A percentile compares a stretch with the other conserved stretches of the same genome.
These are phyloP conservation scores for Lepus oiostolus DNA, from an alignment of 2,797 vertebrate species.

Conservation along the genomic window DNA sequence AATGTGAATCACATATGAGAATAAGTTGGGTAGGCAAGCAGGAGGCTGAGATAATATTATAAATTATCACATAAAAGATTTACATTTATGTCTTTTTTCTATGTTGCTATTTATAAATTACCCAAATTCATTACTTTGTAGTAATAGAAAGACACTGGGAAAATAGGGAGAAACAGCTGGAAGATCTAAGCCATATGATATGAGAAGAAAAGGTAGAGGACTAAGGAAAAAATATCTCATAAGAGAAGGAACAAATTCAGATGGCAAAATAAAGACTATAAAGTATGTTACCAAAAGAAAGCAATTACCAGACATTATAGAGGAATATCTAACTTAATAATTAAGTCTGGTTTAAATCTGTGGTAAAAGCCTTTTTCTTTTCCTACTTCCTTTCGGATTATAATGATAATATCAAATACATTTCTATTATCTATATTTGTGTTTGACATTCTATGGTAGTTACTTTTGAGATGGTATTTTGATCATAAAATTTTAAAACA, in stretches of 20 bases:
- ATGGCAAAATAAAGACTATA: background rate
- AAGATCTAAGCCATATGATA: background rate
- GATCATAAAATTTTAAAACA: slow-evolving; percentile 34
- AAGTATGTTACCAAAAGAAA: background rate
- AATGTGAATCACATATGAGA: background rate
- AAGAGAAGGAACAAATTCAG: background rate
- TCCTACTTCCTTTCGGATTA: slow-evolving; percentile 5
- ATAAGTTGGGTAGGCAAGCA: background rate
- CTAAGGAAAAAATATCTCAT: background rate
- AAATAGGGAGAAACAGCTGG: background rate
- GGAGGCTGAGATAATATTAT: background rate
- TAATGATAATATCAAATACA: background rate
- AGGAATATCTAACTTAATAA: background rate
- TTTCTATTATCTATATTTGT: background rate
- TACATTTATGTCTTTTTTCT: background rate
- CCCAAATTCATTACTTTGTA: slow-evolving; percentile 16
- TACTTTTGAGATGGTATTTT: slow-evolving; percentile 37
- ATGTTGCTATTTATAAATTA: background rate
- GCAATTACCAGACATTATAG: background rate
- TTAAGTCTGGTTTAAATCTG: background rate
- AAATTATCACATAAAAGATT: background rate
- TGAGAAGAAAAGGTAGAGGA: background rate
- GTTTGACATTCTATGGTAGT: background rate
- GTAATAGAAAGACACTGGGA: background rate
- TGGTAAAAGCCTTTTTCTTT: background rate